These are phyloP conservation scores for Drosophila santomea DNA, from an alignment of 1,140 invertebrate species.

Conservation along the genomic window DNA sequence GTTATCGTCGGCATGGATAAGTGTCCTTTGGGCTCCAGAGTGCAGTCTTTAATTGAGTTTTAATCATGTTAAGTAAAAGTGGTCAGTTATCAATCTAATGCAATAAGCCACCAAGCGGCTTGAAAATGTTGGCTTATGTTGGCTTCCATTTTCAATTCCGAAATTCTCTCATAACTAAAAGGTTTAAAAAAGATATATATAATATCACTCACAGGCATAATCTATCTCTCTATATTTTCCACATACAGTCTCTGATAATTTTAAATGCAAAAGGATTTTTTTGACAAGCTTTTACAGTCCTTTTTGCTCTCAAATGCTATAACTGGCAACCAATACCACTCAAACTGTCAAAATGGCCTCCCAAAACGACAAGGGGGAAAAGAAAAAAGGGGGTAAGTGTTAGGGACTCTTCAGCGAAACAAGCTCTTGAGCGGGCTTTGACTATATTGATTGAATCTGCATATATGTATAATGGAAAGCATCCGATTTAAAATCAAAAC, in stretches of 20 bases:
- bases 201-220: neutral
- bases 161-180: neutral
- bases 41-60: conserved; percentile 26
- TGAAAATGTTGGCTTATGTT: too few species aligned
- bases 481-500: conserved; percentile 49
- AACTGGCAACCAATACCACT: conserved; percentile 70
- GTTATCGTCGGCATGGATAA: conserved; percentile 1
- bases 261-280: conserved; percentile 58
- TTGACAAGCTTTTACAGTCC: conserved; percentile 36
- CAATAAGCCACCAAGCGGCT: neutral
- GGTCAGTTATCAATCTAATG: neutral
- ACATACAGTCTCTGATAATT: conserved; percentile 1
- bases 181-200: neutral
- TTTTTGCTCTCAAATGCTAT: conserved; percentile 12
- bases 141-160: neutral
- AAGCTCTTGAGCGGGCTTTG: conserved; percentile 9
- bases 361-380: conserved; percentile 8
- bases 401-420: conserved; percentile 14
- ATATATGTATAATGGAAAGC: conserved; percentile 65
- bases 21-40: conserved; percentile 1
- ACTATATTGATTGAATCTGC: conserved; percentile 64
- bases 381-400: conserved; percentile 15
- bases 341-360: conserved; percentile 66
- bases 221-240: too few species aligned
- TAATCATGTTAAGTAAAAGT: conserved; percentile 14